Conservation (phyloP, 2,113 vertebrate genomes). For the Megaceryle maxima region DNA sequence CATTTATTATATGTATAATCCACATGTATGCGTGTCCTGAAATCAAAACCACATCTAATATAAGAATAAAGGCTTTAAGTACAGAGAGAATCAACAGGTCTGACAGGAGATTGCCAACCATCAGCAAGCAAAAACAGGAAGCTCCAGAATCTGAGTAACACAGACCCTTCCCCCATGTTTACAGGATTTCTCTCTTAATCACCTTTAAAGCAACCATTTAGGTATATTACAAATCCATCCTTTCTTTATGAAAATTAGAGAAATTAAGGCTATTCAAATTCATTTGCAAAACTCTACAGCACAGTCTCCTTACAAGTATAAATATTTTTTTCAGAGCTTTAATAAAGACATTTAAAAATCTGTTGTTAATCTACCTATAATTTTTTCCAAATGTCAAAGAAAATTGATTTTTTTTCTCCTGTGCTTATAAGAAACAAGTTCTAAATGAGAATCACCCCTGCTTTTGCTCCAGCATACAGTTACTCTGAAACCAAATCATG, state of each 20-base stretch:
- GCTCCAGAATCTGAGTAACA: background rate
- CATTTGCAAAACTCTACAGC: background rate
- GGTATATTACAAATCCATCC: background rate
- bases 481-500: background rate
- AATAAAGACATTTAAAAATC: background rate
- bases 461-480: background rate
- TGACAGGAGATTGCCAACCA: background rate
- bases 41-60: background rate
- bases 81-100: background rate
- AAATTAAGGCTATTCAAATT: background rate
- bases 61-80: background rate
- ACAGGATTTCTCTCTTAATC: background rate
- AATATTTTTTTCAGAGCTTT: background rate
- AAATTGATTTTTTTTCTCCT: background rate
- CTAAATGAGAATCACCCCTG: background rate
- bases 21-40: background rate
- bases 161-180: background rate
- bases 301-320: background rate
- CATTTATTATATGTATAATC: background rate
- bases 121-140: background rate
- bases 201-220: background rate
- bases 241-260: background rate
- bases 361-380: background rate
- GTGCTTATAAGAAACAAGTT: background rate
- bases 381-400: slow-evolving; percentile 27